Base-by-base conservation (phyloP, 2,113 vertebrate species). In the Cephalophus harveyi region DNA sequence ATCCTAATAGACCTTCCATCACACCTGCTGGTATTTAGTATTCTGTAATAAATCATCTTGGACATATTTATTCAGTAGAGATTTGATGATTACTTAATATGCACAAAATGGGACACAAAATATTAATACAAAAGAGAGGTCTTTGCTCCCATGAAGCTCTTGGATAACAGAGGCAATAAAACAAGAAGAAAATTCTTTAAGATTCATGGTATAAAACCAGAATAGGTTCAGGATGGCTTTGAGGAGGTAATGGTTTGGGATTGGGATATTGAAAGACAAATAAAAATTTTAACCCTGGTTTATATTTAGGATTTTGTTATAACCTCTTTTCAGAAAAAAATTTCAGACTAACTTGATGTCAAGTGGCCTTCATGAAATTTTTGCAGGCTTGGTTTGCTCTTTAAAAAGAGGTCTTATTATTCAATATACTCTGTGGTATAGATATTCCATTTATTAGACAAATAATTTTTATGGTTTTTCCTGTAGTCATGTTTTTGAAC, bases 71-170 rank as follows among this genome's bases (percentile, higher is more conserved):
- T 95, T 97, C 90, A 95, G 46, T 33, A 94, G 76, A 96, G 86
- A 21, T 85, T 93, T 91, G 85, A 92, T 54, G 52, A 59, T 94
- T 84, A 84, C 54, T 97, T 95, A 84, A 92, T 90, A 97, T 87
- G 90, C 94, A 95, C 25, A 36, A 93, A 95, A 87, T 79, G 52
- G 57, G 43, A 55, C 25, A 36, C 21, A 43, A 92, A 82, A 40
- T 76, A 76, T 76, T 76, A 76, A 43, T 59, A 74, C 59, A 54
- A 92, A 94, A 54, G 64, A n/a, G 48, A 96, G 83, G 27, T 25
- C 82, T 95, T 89, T 48, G 40, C 33, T 74, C 52, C 67, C 25
- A 54, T 12, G 57, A 64, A 95, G 78, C 82, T 50, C 82, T 60
- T 62, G 30, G 40, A 85, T 88, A 79, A 40, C 8, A 8, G 43